These are phyloP conservation scores for Leucophora obtusa DNA, from an alignment of 2,888 invertebrate genomes.

Conservation along the genomic window DNA sequence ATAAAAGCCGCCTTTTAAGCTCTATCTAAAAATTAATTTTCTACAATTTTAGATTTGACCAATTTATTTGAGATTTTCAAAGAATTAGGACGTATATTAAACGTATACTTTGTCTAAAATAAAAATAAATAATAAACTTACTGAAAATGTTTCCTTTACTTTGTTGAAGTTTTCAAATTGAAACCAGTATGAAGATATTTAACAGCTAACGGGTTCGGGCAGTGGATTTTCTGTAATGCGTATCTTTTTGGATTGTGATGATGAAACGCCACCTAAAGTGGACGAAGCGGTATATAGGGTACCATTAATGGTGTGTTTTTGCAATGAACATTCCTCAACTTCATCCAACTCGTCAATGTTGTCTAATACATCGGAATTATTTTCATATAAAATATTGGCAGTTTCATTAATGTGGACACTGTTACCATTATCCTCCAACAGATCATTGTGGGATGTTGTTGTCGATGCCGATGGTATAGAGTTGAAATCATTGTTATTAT, in stretches of 20 bases:
- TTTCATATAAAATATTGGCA: conserved; percentile 68
- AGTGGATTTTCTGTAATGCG: conserved; percentile 79
- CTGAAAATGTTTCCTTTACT: neutral
- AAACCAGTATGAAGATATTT: conserved; percentile 61
- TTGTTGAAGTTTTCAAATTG: neutral
- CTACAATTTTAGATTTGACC: neutral
- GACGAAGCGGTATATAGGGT: conserved; percentile 72
- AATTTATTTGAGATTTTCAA: neutral
- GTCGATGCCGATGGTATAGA: conserved; percentile 2
- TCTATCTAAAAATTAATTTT: conserved; percentile 15
- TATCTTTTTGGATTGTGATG: conserved; percentile 75
- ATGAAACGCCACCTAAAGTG: conserved; percentile 39
- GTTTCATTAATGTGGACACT: conserved; percentile 51
- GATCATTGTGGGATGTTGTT: conserved; percentile 41
- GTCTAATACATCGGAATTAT: conserved; percentile 67
- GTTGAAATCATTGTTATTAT: conserved; percentile 68
- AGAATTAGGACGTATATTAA: conserved; percentile 6
- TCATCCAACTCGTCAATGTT: conserved; percentile 65
- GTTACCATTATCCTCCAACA: conserved; percentile 63
- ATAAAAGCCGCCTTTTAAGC: conserved; percentile 5
- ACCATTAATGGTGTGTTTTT: conserved; percentile 67
- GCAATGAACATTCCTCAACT: conserved; percentile 54
- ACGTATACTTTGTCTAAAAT: neutral
- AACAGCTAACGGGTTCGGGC: conserved; percentile 78
- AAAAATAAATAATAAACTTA: conserved; percentile 1